Evolutionary conservation across 64 coral and sea anemone genomes (phyloP), one percentile per base, ranked within the genome.

Genomic region (Actinia equina): DNA sequence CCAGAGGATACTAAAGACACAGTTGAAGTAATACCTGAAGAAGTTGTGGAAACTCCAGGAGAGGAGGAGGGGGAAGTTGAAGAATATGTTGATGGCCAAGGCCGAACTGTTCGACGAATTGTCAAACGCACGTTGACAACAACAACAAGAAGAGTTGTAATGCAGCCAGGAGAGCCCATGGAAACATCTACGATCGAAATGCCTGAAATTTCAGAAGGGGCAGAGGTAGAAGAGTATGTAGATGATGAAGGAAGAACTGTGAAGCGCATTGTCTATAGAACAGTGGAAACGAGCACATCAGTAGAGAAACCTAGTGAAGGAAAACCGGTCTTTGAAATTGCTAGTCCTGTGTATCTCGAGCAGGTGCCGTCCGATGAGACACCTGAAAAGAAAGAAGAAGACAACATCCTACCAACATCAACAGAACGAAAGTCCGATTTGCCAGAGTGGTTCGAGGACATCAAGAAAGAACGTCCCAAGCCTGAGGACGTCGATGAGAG

Each of bases 71-170:
- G 82, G 7, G 89, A 86, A 27, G 54, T 91, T 6, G 89, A 95
- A 65, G 94, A 95, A 53, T 89, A 61, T 84, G 84, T 83, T 83
- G 94, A 95, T 86, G 90, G 92, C 1, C 7, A 92, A 86, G 90
- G 94, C 2, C 74, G 83, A 82, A 71, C 23, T 51, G 90, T 95
- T 23, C 84, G 84, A 59, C 70, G 84, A 41, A 81, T 89, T 41
- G 77, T 94, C 13, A 83, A 77, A n/a, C 78, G 91, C 59, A 91
- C 93, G 5, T 22, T 94, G 18, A 87, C 85, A 10, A 94, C 93
- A 42, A 90, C 10, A 23, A 27, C 46, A 46, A 58, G 2, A 44
- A n/a, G n/a, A 56, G 18, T 26, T 17, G 62, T 63, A 43, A 12
- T 43, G 23, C 16, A 23, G 4, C 57, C 83, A 14, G 83, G 20